Evolutionary conservation across 2,113 vertebrate genomes (phyloP).

Genomic region (Panthera uncia): DNA sequence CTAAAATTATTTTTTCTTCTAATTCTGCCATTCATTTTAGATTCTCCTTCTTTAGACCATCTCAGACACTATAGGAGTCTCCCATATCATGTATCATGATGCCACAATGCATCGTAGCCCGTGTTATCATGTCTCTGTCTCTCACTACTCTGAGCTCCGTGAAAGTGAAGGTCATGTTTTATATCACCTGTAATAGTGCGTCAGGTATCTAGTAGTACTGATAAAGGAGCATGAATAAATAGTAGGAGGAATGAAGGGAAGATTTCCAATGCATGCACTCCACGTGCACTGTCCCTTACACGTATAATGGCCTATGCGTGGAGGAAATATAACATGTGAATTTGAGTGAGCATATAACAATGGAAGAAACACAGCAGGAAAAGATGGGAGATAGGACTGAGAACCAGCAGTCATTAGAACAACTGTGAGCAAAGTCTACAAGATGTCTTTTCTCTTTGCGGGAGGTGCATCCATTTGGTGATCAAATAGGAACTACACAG

Average conservation of each 20-base stretch:
- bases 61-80: not conserved
- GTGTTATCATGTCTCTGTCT: not conserved
- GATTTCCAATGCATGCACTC: not conserved
- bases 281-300: not conserved
- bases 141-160: not conserved
- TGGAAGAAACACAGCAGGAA: not conserved
- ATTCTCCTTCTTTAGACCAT: not conserved
- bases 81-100: not conserved
- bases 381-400: not conserved
- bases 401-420: not conserved
- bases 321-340: rapidly evolving
- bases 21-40: not conserved
- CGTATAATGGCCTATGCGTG: rapidly evolving
- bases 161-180: not conserved
- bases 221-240: not conserved
- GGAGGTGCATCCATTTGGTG: slow-evolving; percentile 51
- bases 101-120: not conserved
- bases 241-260: not conserved
- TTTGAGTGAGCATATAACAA: not conserved
- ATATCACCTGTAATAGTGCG: not conserved
- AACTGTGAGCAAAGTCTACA: slow-evolving; percentile 55
- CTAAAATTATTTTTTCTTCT: not conserved
- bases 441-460: slow-evolving; percentile 58
- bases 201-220: not conserved
- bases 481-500: slow-evolving; percentile 63